Evolutionary conservation across 2,113 vertebrate genomes (phyloP).

Genomic region (Tragelaphus buxtoni): DNA sequence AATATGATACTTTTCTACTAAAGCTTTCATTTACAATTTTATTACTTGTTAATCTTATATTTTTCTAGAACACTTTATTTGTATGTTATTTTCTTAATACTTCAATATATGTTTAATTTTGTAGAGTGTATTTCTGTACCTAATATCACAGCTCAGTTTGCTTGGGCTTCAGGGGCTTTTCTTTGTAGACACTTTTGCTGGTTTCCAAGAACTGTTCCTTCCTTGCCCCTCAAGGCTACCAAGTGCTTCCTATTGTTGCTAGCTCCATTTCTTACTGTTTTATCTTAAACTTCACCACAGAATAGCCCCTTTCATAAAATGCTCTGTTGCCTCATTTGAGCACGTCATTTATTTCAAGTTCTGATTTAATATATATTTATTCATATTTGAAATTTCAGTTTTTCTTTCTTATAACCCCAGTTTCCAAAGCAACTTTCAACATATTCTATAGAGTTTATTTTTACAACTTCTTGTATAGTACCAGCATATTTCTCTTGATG

Average conservation of each 20-base stretch:
- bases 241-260: neutral
- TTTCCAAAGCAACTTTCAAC: neutral
- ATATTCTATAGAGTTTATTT: neutral
- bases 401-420: neutral
- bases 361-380: neutral
- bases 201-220: neutral
- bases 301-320: neutral
- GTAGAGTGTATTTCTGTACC: neutral
- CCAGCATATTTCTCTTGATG: neutral
- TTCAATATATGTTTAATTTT: neutral
- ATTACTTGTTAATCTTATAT: neutral
- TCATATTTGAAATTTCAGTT: neutral
- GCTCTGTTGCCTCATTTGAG: neutral
- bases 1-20: neutral
- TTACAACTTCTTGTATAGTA: neutral
- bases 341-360: neutral
- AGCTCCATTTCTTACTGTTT: neutral
- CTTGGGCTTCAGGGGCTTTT: neutral
- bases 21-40: neutral
- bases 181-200: neutral
- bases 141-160: neutral
- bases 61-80: neutral
- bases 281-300: neutral
- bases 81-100: neutral
- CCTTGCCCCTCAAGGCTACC: neutral